These are phyloP conservation scores for Rhea americana DNA, from an alignment of 2,113 vertebrate genomes.

Conservation along the genomic window DNA sequence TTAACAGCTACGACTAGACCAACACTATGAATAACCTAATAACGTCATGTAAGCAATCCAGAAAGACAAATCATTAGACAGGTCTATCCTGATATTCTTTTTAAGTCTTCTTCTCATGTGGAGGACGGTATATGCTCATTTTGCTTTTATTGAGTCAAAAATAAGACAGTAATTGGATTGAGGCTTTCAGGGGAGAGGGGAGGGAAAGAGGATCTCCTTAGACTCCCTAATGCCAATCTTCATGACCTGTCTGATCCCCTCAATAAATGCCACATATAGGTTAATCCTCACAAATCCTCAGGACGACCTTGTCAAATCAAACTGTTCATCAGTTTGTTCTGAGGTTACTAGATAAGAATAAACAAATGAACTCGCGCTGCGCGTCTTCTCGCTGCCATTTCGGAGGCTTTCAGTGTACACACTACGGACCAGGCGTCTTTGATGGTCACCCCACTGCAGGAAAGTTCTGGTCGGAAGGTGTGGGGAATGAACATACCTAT, in stretches of 20 bases:
- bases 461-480: neutral
- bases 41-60: neutral
- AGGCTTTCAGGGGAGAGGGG: conserved; percentile 70
- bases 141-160: conserved; percentile 74
- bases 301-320: conserved; percentile 57
- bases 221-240: conserved; percentile 81
- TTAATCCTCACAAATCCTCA: conserved; percentile 85
- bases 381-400: neutral
- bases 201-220: conserved; percentile 75
- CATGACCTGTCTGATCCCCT: conserved; percentile 75
- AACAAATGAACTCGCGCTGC: conserved; percentile 41
- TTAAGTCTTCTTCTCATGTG: neutral
- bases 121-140: neutral
- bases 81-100: neutral
- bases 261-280: conserved; percentile 77
- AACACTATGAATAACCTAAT: neutral
- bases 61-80: neutral
- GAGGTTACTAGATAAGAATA: conserved; percentile 31
- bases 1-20: neutral
- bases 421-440: neutral
- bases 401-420: neutral
- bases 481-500: neutral
- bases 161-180: conserved; percentile 86
- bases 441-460: neutral
- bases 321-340: conserved; percentile 44